phyloP scores from a whole-genome alignment of 2,888 invertebrate genomes.

The Ypsolopha sequella region DNA sequence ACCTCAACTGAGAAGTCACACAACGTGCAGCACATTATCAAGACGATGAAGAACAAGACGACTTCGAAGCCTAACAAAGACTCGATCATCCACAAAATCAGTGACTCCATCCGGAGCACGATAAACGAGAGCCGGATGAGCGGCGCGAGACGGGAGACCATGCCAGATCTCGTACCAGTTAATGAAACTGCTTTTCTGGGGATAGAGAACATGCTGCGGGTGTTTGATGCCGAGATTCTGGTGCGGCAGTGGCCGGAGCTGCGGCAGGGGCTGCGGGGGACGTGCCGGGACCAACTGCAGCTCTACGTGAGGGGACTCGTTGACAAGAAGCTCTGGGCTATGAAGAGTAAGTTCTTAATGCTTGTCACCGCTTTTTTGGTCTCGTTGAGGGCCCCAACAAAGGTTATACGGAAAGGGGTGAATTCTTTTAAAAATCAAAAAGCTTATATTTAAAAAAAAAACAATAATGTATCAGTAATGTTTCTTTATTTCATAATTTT shows the following conservation, averaged over 20 bases:
- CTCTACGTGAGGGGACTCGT: slow-evolving; percentile 71
- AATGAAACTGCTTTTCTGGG: slow-evolving; percentile 18
- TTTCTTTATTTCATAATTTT: too few relatives aligned
- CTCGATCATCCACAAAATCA: slow-evolving; percentile 33
- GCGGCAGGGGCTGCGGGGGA: slow-evolving; percentile 50
- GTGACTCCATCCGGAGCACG: slow-evolving; percentile 39
- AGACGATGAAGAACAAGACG: slow-evolving; percentile 39
- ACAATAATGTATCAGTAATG: too few relatives aligned
- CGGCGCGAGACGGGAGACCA: slow-evolving; percentile 22
- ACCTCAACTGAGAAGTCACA: slow-evolving; percentile 45
- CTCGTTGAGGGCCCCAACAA: too few relatives aligned
- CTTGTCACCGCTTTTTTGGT: background rate
- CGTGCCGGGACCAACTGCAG: slow-evolving; percentile 71
- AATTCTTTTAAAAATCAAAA: too few relatives aligned
- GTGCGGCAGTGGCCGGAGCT: slow-evolving; percentile 68
- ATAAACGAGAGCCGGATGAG: slow-evolving; percentile 47
- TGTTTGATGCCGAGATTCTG: slow-evolving; percentile 69
- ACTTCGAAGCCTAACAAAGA: slow-evolving; percentile 37
- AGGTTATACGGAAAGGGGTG: too few relatives aligned
- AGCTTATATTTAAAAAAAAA: too few relatives aligned
- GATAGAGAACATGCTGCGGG: slow-evolving; percentile 65
- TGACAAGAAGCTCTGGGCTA: slow-evolving; percentile 74
- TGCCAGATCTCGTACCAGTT: background rate
- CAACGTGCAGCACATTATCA: slow-evolving; percentile 59
- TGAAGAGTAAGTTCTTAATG: slow-evolving; percentile 74